phyloP scores from a whole-genome alignment of 2,113 vertebrate genomes.

The Podilymbus podiceps region DNA sequence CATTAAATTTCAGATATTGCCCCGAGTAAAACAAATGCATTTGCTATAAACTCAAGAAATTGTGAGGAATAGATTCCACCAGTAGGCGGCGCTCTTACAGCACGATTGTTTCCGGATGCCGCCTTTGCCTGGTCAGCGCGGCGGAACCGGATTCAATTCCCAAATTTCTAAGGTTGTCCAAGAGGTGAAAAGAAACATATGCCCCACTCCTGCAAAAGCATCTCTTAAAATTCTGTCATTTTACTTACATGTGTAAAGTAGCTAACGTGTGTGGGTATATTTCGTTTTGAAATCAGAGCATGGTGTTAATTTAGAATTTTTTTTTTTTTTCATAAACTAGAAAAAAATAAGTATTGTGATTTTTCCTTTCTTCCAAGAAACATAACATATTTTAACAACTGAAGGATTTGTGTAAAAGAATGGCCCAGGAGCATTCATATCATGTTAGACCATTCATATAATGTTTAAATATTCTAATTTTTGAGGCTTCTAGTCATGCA shows the following conservation, averaged over 20 bases:
- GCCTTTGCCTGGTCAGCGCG: not conserved
- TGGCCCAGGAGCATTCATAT: not conserved
- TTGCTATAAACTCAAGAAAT: not conserved
- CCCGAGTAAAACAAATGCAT: not conserved
- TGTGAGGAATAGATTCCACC: not conserved
- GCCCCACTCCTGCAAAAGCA: not conserved
- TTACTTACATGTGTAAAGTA: not conserved
- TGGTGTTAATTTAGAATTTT: not conserved
- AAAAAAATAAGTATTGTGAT: not conserved
- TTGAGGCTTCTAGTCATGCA: not conserved
- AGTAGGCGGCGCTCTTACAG: constrained; percentile 17
- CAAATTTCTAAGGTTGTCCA: not conserved
- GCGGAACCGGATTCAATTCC: not conserved
- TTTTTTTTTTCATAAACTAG: not conserved
- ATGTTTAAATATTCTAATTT: not conserved
- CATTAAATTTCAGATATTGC: not conserved
- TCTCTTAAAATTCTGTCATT: not conserved
- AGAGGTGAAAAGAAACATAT: not conserved
- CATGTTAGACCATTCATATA: not conserved
- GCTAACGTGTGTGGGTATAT: not conserved
- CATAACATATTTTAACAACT: not conserved
- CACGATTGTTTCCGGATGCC: not conserved
- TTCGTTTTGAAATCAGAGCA: not conserved
- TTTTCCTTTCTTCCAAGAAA: not conserved
- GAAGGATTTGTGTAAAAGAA: not conserved